phyloP scores from a whole-genome alignment of 2,888 invertebrate genomes.

The Caenorhabditis imperialis region DNA sequence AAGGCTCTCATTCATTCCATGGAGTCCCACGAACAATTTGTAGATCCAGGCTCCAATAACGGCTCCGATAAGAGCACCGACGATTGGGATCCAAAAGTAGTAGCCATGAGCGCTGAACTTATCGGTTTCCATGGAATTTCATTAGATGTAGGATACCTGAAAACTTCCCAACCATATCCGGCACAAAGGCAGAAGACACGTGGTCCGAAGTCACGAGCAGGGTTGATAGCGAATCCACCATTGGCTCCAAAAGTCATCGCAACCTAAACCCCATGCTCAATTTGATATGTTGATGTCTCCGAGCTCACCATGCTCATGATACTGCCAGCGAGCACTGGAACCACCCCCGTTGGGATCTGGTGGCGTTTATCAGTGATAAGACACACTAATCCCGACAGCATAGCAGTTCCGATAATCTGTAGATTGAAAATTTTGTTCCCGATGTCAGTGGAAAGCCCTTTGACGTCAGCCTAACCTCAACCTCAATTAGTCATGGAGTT shows the following conservation, averaged over 20 bases:
- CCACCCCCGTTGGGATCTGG: constrained; percentile 68
- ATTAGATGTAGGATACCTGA: constrained; percentile 60
- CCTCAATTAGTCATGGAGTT: constrained; percentile 29
- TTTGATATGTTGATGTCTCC: neutral
- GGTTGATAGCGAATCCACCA: constrained; percentile 82
- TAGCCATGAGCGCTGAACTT: constrained; percentile 78
- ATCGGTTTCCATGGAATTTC: neutral
- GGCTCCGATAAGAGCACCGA: constrained; percentile 81
- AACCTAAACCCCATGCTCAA: constrained; percentile 47
- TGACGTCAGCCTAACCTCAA: constrained; percentile 16
- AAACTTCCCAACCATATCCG: constrained; percentile 75
- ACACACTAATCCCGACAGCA: constrained; percentile 71
- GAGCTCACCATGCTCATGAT: constrained; percentile 72
- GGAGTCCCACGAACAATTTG: constrained; percentile 80
- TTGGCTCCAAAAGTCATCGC: constrained; percentile 80
- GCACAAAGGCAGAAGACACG: constrained; percentile 73
- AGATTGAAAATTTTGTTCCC: constrained; percentile 9
- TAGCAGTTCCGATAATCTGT: constrained; percentile 77
- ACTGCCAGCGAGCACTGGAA: constrained; percentile 74
- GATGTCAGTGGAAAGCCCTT: too few species aligned
- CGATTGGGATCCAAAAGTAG: constrained; percentile 81
- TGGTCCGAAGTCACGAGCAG: constrained; percentile 80
- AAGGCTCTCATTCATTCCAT: constrained; percentile 79
- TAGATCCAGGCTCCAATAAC: constrained; percentile 81
- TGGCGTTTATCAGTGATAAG: constrained; percentile 77